Evolutionary conservation across 2,113 vertebrate species (phyloP), one percentile per base, ranked within the genome.

Genomic region (Scomber japonicus): DNA sequence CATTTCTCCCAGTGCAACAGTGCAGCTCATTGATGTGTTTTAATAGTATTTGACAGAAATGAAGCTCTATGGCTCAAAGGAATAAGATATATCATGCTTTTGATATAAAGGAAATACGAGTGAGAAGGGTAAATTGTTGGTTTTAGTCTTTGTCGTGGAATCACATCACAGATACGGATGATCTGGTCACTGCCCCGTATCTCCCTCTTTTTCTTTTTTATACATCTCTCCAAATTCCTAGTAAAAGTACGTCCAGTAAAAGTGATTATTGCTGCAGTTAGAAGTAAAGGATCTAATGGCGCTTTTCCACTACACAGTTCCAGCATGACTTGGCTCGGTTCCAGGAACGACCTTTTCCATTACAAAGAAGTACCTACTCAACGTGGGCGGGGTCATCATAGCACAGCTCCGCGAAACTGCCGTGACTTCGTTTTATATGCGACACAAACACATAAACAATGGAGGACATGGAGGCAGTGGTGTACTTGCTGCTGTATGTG

Each of bases 261-360:
- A 51, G 49, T 74, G 60, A 84, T 82, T 81, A 77, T 78, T 55
- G 74, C 44, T 74, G 68, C 69, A 46, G 68, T 69, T 80, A 83
- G 76, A 78, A 77, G 73, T 46, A 73, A 86, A 84, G 59, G 63
- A 74, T 86, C 60, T n/a, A n/a, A n/a, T n/a, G n/a, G n/a, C n/a
- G n/a, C n/a, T n/a, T n/a, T n/a, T n/a, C n/a, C n/a, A n/a, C n/a
- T n/a, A n/a, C n/a, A n/a, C n/a, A n/a, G n/a, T n/a, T n/a, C n/a
- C n/a, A n/a, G n/a, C n/a, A n/a, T n/a, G n/a, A n/a, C n/a, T n/a
- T n/a, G n/a, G n/a, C n/a, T n/a, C n/a, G n/a, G n/a, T n/a, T n/a
- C n/a, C n/a, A n/a, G n/a, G n/a, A n/a, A n/a, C n/a, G n/a, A n/a
- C n/a, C n/a, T n/a, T n/a, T n/a, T n/a, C n/a, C n/a, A n/a, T n/a